Conservation (phyloP, 2,797 vertebrate genomes). For the Iguana delicatissima region DNA sequence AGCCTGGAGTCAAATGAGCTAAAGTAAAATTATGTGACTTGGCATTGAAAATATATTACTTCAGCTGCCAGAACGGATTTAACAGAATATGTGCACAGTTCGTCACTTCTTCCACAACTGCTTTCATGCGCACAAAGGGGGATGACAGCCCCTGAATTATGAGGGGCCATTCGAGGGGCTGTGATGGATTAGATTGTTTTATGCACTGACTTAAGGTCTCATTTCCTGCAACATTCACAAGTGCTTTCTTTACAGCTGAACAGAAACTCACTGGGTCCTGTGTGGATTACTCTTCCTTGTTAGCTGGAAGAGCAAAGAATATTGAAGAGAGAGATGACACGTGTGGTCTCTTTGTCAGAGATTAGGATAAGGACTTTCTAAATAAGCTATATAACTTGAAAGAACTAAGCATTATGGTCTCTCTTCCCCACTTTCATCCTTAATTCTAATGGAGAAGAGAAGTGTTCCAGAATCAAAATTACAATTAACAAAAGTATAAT, state of each 20-base stretch:
- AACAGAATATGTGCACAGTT: conserved; percentile 81
- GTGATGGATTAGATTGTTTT: conserved; percentile 87
- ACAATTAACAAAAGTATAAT: neutral
- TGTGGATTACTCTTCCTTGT: conserved; percentile 58
- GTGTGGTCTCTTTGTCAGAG: conserved; percentile 57
- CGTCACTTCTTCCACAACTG: conserved; percentile 81
- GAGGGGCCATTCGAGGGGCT: conserved; percentile 82
- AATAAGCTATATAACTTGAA: conserved; percentile 57
- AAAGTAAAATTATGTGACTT: conserved; percentile 87
- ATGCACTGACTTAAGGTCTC: conserved; percentile 87
- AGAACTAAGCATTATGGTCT: conserved; percentile 44
- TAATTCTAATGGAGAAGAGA: conserved; percentile 41
- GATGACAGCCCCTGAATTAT: conserved; percentile 83
- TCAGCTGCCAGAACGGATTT: conserved; percentile 85
- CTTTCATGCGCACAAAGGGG: conserved; percentile 77
- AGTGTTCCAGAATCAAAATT: conserved; percentile 43
- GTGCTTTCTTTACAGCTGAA: conserved; percentile 80
- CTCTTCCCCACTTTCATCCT: conserved; percentile 35
- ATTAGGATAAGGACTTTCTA: conserved; percentile 53
- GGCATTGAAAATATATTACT: conserved; percentile 85
- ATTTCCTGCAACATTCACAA: conserved; percentile 86
- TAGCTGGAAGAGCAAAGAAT: conserved; percentile 51
- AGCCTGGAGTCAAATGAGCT: conserved; percentile 85
- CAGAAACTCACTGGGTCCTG: conserved; percentile 71
- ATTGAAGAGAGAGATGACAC: conserved; percentile 49